Evolutionary conservation across 2,888 invertebrate species (phyloP).

Genomic region (Megamerina dolium): DNA sequence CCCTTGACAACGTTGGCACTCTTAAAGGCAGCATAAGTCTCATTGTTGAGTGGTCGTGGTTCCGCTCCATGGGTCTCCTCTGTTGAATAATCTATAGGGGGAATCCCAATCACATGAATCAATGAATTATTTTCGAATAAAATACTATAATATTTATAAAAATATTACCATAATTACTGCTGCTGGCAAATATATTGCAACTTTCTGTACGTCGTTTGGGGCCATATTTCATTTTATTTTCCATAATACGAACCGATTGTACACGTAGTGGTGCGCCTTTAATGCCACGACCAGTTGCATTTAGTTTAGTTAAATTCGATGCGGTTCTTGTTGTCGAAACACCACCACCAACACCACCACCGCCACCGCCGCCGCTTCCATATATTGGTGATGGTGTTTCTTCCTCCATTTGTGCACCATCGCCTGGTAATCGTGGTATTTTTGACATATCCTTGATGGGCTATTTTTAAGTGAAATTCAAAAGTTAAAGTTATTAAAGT

Average conservation of each 20-base stretch:
- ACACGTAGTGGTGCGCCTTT: slow-evolving; percentile 37
- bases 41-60: slow-evolving; percentile 42
- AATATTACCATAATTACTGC: slow-evolving; percentile 30
- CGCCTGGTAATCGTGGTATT: slow-evolving; percentile 46
- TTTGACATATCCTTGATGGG: slow-evolving; percentile 47
- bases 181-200: slow-evolving; percentile 40
- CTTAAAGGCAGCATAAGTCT: slow-evolving; percentile 59
- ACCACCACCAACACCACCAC: slow-evolving; percentile 5
- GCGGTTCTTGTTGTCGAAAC: slow-evolving; percentile 29
- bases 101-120: not conserved
- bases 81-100: slow-evolving; percentile 16
- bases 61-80: slow-evolving; percentile 17
- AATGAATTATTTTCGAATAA: not conserved
- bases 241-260: slow-evolving; percentile 46
- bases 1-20: slow-evolving; percentile 76
- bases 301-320: slow-evolving; percentile 34
- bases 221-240: slow-evolving; percentile 34
- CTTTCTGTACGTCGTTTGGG: slow-evolving; percentile 45
- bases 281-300: slow-evolving; percentile 21
- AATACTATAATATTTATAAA: not conserved
- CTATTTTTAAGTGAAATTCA: not conserved
- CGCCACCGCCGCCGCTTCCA: slow-evolving; percentile 24
- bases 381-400: slow-evolving; percentile 25
- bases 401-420: slow-evolving; percentile 43
- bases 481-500: not conserved